Base-by-base conservation (phyloP, 2,113 vertebrate species). In the Hepsetus odoe region DNA sequence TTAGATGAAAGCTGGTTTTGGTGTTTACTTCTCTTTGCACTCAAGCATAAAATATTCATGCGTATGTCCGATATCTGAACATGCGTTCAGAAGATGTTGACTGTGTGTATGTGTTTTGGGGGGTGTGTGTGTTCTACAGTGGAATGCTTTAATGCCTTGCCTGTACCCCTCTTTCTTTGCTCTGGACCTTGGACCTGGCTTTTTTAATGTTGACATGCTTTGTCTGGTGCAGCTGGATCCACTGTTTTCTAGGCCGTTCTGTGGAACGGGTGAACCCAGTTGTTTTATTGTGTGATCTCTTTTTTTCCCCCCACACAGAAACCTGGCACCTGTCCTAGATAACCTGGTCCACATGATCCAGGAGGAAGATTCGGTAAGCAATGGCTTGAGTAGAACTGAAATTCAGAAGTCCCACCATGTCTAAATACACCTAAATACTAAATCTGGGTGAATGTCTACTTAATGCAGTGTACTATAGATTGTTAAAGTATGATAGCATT, bases 331-430 rank as follows among this genome's bases (percentile, higher is more conserved):
- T 14, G 95, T 99, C 70, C 90, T 99, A 92, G 96, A 99, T 92
- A 96, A 94, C 91, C 93, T 98, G 87, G 97, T 99, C 69, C 97
- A 99, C 83, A 96, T 99, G 95, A 97, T 99, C 88, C 97, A 99
- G 86, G 97, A 99, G 72, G 97, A 99, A 85, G 97, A 99, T 85
- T 99, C 96, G 64, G 97, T 99, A 90, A 97, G 97, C 94, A 74
- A 40, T 84, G 51, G 51, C 8, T 55, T 4, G 3, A 10, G n/a
- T 55, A 55, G n/a, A n/a, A 35, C 59, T 64, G 18, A 20, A 9
- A 64, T 64, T 35, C 18, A 35, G 30, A 61, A 16, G 10, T 61
- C 11, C 59, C 59, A 18, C 4, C 18, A 38, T 65, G 2, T 38
- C 18, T 38, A 3, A 38, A 4, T n/a, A n/a, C n/a, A n/a, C n/a